Base-by-base conservation (phyloP, 2,797 vertebrate genomes). In the Neosilurus hyrtlii region DNA sequence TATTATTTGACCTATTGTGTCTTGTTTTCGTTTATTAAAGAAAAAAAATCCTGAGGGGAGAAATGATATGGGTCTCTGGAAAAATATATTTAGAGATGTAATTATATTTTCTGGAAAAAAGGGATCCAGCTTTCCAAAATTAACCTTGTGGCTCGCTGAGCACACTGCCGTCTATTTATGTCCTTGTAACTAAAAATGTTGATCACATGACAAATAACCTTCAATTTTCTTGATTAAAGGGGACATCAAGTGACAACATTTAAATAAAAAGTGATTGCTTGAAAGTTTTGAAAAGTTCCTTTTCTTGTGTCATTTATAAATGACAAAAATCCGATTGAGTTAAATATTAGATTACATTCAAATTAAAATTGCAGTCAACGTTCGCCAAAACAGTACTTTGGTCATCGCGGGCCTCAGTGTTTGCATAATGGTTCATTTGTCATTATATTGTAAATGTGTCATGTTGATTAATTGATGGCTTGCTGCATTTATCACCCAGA, bases 391-490 rank as follows among this genome's bases (percentile, higher is more conserved):
- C 83, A 59, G 62, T 49, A 63, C 76, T 63, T 67, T 43, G 20
- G 70, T 74, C 61, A 26, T 57, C 18, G 4, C 14, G 18, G 56
- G 52, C 73, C 75, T 71, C 56, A 52, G 30, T 78, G 68, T 84
- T 86, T 85, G 63, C 83, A 73, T 52, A 86, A 78, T 68, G 80
- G 84, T 54, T 81, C 80, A 86, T 88, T 87, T 82, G 67, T 88
- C 87, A 86, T 54, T n/a, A 77, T 84, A 84, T 86, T 87, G 87
- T 88, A 88, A 87, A 88, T 86, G 86, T 88, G 87, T 87, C 87
- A 78, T 14, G 26, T 71, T 88, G 87, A 88, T 88, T 86, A 86
- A 88, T 88, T 76, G 84, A 86, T 72, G 67, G 24, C 10, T 30
- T 3, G 67, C 77, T 82, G 85, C 86, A 87, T 88, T 87, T 82